Evolutionary conservation across 2,888 invertebrate species (phyloP).

Genomic region (Selenia dentaria): DNA sequence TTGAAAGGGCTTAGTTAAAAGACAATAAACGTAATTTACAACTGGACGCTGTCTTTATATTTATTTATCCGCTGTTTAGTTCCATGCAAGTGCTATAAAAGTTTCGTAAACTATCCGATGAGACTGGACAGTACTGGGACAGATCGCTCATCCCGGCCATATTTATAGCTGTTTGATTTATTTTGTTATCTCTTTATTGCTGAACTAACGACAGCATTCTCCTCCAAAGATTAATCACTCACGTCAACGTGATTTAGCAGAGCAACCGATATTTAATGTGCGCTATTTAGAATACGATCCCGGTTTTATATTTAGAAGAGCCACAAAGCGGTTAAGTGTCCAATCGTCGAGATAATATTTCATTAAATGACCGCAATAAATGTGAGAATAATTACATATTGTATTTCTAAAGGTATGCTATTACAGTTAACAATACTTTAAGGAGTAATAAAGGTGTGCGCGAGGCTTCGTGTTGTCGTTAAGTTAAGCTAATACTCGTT

Average conservation of each 20-base stretch:
- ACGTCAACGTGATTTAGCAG: constrained; percentile 82
- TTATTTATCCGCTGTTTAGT: constrained; percentile 70
- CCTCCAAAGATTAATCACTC: constrained; percentile 79
- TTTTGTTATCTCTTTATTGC: constrained; percentile 84
- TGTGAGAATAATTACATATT: constrained; percentile 48
- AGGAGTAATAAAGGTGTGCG: constrained; percentile 35
- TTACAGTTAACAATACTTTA: constrained; percentile 35
- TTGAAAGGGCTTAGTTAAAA: constrained; percentile 53
- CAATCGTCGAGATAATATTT: constrained; percentile 61
- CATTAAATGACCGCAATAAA: constrained; percentile 46
- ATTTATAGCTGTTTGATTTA: constrained; percentile 83
- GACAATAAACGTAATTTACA: constrained; percentile 76
- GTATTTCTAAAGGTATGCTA: constrained; percentile 38
- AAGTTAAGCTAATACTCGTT: constrained; percentile 40
- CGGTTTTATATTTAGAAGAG: constrained; percentile 73
- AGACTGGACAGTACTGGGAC: constrained; percentile 72
- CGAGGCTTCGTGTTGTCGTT: constrained; percentile 33
- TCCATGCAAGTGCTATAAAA: constrained; percentile 70
- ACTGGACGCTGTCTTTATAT: constrained; percentile 50
- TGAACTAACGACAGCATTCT: constrained; percentile 81
- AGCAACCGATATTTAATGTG: constrained; percentile 81
- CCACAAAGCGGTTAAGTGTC: constrained; percentile 64
- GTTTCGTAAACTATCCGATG: constrained; percentile 72
- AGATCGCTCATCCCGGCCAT: constrained; percentile 76
- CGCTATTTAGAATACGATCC: constrained; percentile 74